These are phyloP conservation scores for Squalus acanthias DNA, from an alignment of 2,797 vertebrate species.

Conservation along the genomic window DNA sequence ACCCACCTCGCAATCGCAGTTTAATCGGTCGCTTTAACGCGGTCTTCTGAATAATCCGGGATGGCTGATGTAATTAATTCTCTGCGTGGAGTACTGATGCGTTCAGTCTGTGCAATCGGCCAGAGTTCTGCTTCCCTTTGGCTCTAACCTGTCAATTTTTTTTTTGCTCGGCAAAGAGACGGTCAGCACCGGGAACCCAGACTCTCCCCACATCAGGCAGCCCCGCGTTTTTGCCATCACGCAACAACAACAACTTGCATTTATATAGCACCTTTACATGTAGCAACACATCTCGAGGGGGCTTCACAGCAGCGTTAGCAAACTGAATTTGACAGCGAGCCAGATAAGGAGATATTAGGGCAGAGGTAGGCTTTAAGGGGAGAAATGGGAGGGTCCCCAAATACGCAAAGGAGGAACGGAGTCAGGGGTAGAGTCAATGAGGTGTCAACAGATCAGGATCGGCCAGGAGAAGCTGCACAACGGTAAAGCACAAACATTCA, in stretches of 20 bases:
- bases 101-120: neutral
- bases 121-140: neutral
- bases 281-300: neutral
- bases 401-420: no score
- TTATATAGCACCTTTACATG: neutral
- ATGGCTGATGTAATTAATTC: neutral
- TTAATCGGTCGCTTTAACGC: neutral
- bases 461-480: no score
- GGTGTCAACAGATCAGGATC: no score
- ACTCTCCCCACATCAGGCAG: neutral
- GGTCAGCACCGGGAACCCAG: neutral
- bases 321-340: neutral
- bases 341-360: neutral
- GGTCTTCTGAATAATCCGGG: neutral
- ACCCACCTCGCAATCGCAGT: neutral
- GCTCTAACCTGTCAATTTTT: neutral
- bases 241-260: neutral
- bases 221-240: no score
- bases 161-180: neutral
- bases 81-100: neutral
- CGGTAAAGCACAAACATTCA: no score
- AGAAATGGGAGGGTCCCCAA: neutral
- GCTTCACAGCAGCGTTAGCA: neutral
- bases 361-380: no score
- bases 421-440: no score